Evolutionary conservation across 2,113 vertebrate species (phyloP).

Genomic region (Oenanthe oenanthe): DNA sequence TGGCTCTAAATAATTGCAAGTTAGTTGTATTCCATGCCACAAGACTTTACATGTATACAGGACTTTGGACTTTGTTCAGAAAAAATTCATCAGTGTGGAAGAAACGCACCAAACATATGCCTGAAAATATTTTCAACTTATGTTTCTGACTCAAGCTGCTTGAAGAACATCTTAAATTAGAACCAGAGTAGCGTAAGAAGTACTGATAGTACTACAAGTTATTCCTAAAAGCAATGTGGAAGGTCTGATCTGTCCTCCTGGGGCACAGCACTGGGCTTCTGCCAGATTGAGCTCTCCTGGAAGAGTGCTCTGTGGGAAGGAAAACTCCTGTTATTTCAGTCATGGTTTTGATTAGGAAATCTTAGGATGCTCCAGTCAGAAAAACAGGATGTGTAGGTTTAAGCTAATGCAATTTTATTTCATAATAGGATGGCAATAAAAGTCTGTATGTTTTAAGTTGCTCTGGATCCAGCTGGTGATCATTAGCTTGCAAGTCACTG

Average conservation of each 20-base stretch:
- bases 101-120: background rate
- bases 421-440: background rate
- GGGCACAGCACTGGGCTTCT: background rate
- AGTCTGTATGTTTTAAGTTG: background rate
- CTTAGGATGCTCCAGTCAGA: background rate
- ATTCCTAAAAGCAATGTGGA: background rate
- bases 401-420: conserved; percentile 5
- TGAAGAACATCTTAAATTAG: background rate
- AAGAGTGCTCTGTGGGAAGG: background rate
- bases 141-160: background rate
- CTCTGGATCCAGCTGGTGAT: background rate
- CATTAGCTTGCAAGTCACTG: background rate
- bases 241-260: background rate
- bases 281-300: background rate
- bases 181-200: background rate
- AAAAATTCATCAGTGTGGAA: background rate
- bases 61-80: background rate
- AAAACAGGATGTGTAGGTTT: conserved; percentile 42
- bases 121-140: background rate
- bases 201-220: background rate
- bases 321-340: background rate
- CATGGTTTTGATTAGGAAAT: conserved; percentile 46
- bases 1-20: background rate
- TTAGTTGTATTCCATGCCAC: background rate
- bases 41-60: background rate